Conservation (phyloP, 2,797 vertebrate genomes). For the Sebastes oblongus region DNA sequence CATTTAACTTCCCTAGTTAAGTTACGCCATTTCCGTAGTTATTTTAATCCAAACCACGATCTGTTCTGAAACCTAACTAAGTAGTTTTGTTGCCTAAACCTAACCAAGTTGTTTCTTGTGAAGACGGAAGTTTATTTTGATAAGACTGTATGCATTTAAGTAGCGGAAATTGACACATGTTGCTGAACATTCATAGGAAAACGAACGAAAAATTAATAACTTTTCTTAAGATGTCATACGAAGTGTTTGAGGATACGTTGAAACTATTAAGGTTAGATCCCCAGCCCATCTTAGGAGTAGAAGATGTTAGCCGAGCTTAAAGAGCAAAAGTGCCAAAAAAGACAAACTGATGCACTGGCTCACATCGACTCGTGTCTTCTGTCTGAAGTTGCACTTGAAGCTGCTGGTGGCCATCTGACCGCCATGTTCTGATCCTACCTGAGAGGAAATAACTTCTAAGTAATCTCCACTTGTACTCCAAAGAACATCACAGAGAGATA, state of each 20-base stretch:
- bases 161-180: no score
- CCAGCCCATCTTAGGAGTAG: neutral
- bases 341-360: neutral
- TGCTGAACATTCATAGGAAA: no score
- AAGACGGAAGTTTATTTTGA: no score
- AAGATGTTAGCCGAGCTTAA: neutral
- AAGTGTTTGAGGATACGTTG: neutral
- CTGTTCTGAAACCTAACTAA: no score
- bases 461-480: neutral
- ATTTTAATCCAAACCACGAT: no score
- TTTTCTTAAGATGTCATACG: no score
- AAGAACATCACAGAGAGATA: neutral
- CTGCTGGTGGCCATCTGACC: neutral
- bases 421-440: neutral
- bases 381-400: neutral
- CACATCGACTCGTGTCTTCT: neutral
- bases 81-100: no score
- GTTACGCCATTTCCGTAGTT: no score
- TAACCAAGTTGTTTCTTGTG: no score
- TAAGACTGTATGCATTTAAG: no score
- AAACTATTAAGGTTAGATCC: neutral
- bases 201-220: accelerated
- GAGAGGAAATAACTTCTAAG: neutral
- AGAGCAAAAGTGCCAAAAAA: neutral
- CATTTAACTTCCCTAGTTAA: no score